These are phyloP conservation scores for Calliphora vicina DNA, from an alignment of 1,140 invertebrate species.

Conservation along the genomic window DNA sequence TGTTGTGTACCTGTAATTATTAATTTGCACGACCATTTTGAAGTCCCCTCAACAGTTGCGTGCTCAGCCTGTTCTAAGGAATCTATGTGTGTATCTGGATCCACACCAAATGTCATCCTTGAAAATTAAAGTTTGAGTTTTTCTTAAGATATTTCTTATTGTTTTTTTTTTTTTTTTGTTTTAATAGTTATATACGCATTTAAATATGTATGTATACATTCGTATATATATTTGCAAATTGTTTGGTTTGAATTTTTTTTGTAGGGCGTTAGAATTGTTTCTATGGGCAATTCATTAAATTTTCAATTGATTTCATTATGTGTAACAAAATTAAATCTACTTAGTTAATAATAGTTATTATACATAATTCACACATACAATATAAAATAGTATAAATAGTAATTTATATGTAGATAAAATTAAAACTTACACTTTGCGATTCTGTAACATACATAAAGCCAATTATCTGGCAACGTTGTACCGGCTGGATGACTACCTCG, in stretches of 20 bases:
- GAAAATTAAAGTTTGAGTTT: constrained; percentile 40
- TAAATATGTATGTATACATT: not conserved
- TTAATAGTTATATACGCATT: not conserved
- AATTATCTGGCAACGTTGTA: too few species aligned
- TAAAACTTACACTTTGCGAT: too few species aligned
- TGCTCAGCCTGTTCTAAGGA: constrained; percentile 97
- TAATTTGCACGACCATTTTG: constrained; percentile 99
- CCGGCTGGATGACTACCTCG: too few species aligned
- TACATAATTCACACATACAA: not conserved
- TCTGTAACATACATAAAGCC: too few species aligned
- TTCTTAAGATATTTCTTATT: not conserved
- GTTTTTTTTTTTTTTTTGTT: not conserved
- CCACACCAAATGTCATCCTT: constrained; percentile 96
- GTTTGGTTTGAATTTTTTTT: too few species aligned
- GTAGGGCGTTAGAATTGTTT: too few species aligned
- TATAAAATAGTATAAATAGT: not conserved
- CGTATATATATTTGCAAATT: not conserved
- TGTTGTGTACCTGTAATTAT: constrained; percentile 88
- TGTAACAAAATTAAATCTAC: not conserved
- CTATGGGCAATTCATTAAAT: not conserved
- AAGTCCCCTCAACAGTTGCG: constrained; percentile 98
- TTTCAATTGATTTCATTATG: constrained; percentile 12
- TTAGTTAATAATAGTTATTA: too few species aligned
- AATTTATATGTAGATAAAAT: too few species aligned
- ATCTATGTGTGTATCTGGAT: constrained; percentile 98